Evolutionary conservation across 1,140 invertebrate genomes (phyloP).

Genomic region (Drosophila virilis): DNA sequence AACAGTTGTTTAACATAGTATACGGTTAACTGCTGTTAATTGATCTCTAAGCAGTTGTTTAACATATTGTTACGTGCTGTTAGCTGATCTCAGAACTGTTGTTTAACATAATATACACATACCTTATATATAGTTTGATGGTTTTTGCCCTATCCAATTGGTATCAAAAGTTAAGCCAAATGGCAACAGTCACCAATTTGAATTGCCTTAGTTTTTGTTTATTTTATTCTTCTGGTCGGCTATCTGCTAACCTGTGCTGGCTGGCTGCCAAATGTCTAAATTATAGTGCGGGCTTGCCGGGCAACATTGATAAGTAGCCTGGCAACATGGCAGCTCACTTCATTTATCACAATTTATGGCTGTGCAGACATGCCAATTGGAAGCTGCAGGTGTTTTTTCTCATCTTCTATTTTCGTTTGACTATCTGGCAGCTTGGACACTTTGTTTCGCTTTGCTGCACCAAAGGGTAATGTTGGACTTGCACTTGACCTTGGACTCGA

Average conservation of each 20-base stretch:
- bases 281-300: slow-evolving; percentile 54
- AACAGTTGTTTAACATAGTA: no score
- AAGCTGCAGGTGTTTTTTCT: slow-evolving; percentile 52
- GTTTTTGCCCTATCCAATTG: neutral
- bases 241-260: slow-evolving; percentile 43
- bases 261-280: slow-evolving; percentile 59
- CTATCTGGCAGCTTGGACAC: slow-evolving; percentile 1
- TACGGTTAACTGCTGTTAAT: no score
- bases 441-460: slow-evolving; percentile 14
- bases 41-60: neutral
- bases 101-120: neutral
- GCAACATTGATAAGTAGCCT: slow-evolving; percentile 75
- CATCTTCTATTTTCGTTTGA: neutral
- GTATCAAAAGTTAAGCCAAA: slow-evolving; percentile 16
- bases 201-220: neutral
- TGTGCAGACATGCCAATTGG: slow-evolving; percentile 55
- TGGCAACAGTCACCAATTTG: slow-evolving; percentile 44
- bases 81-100: no score
- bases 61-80: neutral
- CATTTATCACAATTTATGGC: slow-evolving; percentile 79
- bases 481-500: slow-evolving; percentile 32
- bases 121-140: neutral
- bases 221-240: slow-evolving; percentile 3
- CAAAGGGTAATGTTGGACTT: slow-evolving; percentile 28
- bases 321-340: slow-evolving; percentile 71